Percentiles rank a stretch among this genome's conserved stretches.
These are phyloP conservation scores for Wiebesia pumilae DNA, from an alignment of 1,140 invertebrate species.

Conservation along the genomic window DNA sequence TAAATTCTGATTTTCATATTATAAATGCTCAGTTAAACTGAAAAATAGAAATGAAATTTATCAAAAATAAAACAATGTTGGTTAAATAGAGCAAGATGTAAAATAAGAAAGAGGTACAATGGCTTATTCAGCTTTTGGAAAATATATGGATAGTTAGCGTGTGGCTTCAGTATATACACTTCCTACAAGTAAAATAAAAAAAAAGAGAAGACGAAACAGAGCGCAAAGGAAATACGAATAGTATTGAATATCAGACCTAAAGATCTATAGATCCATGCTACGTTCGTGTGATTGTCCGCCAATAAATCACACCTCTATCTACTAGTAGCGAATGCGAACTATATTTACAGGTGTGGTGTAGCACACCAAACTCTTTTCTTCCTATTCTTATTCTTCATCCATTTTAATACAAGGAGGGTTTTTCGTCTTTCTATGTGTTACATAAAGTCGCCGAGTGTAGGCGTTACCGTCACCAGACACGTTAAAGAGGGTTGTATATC, in stretches of 20 bases:
- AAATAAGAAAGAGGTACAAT: neutral
- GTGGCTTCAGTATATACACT: neutral
- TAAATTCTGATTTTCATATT: too few species aligned
- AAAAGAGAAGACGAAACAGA: neutral
- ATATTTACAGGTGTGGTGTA: neutral
- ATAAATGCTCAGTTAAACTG: too few species aligned
- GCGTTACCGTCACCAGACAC: neutral
- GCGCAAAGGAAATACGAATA: constrained; percentile 30
- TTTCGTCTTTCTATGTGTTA: constrained; percentile 26
- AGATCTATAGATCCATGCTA: constrained; percentile 41
- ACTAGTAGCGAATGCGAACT: neutral
- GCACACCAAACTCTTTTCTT: neutral
- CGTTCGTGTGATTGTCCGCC: constrained; percentile 7
- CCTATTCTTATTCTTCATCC: neutral
- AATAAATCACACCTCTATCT: constrained; percentile 43
- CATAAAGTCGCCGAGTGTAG: neutral
- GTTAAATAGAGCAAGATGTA: neutral
- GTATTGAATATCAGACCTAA: constrained; percentile 34
- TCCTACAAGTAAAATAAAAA: neutral
- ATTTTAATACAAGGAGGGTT: neutral
- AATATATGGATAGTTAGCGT: constrained; percentile 49
- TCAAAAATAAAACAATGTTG: neutral
- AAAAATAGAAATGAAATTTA: neutral
- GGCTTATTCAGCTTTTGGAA: neutral
- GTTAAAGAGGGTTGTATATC: constrained; percentile 54